phyloP scores from a whole-genome alignment of 30 jellyfish, hydroid and myxozoan species.

The Pelagia noctiluca region DNA sequence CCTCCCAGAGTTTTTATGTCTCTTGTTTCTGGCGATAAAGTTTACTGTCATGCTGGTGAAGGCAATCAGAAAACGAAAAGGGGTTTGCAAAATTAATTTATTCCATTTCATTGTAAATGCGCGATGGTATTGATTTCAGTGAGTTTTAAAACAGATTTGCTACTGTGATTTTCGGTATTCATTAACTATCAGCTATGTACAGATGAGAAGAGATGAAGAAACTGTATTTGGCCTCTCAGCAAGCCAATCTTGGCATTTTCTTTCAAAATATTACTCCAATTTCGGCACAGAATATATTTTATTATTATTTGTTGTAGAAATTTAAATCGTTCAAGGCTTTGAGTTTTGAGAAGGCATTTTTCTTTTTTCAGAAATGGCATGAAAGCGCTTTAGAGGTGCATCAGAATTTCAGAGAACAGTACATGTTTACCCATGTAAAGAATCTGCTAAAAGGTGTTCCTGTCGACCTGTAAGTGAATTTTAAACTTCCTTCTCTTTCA shows the following conservation, averaged over 20 bases:
- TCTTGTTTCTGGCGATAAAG: not conserved
- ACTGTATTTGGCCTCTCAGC: not conserved
- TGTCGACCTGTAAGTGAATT: not conserved
- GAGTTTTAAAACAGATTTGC: no score
- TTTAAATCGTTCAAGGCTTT: no score
- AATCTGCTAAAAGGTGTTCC: slow-evolving; percentile 46
- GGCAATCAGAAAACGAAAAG: slow-evolving; percentile 26
- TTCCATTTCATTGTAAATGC: no score
- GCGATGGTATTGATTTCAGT: no score
- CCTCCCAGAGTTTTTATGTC: slow-evolving; percentile 11
- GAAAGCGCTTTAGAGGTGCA: slow-evolving; percentile 44
- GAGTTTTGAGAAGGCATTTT: no score
- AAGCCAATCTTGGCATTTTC: not conserved
- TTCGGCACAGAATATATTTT: not conserved
- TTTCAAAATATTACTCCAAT: not conserved
- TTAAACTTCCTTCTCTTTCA: not conserved
- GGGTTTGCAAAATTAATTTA: slow-evolving; percentile 16
- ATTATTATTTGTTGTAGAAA: no score
- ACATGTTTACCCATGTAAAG: slow-evolving; percentile 65
- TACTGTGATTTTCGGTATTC: no score
- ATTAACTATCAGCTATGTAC: no score
- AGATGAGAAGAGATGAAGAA: no score
- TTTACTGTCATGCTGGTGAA: not conserved
- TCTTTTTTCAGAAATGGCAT: slow-evolving; percentile 26
- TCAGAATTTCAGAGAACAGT: slow-evolving; percentile 53